Evolutionary conservation across 2,797 vertebrate genomes (phyloP).

Genomic region (Galaxias olidus): DNA sequence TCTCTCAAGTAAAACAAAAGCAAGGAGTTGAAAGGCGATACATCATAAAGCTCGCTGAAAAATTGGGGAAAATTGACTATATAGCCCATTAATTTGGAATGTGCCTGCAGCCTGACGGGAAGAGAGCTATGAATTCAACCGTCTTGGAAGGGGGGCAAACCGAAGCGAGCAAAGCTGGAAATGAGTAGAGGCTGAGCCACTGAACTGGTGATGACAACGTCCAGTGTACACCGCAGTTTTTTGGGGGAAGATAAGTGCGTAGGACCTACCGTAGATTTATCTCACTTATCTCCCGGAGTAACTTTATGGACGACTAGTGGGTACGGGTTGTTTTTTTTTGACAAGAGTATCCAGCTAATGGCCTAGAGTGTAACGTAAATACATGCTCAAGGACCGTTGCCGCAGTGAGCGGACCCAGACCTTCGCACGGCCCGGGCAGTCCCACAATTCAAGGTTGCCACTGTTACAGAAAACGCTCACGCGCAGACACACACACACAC

Average conservation of each 20-base stretch:
- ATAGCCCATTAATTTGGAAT: slow-evolving; percentile 37
- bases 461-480: slow-evolving; percentile 36
- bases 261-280: no score
- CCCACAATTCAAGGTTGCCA: slow-evolving; percentile 61
- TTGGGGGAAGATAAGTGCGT: no score
- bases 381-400: slow-evolving; percentile 29
- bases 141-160: no score
- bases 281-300: no score
- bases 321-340: slow-evolving; percentile 25
- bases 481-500: background rate
- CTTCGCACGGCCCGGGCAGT: slow-evolving; percentile 48
- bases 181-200: no score
- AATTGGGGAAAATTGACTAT: slow-evolving; percentile 24
- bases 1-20: slow-evolving; percentile 41
- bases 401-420: slow-evolving; percentile 14
- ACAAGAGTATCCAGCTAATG: slow-evolving; percentile 30
- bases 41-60: slow-evolving; percentile 36
- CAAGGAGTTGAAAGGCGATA: slow-evolving; percentile 37
- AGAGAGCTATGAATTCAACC: slow-evolving; percentile 5
- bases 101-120: slow-evolving; percentile 23
- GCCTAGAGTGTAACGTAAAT: slow-evolving; percentile 50
- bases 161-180: no score
- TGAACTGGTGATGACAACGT: no score
- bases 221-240: no score
- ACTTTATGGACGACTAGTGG: background rate